Conservation (phyloP, 2,113 vertebrate species). For the Ursus arctos region DNA sequence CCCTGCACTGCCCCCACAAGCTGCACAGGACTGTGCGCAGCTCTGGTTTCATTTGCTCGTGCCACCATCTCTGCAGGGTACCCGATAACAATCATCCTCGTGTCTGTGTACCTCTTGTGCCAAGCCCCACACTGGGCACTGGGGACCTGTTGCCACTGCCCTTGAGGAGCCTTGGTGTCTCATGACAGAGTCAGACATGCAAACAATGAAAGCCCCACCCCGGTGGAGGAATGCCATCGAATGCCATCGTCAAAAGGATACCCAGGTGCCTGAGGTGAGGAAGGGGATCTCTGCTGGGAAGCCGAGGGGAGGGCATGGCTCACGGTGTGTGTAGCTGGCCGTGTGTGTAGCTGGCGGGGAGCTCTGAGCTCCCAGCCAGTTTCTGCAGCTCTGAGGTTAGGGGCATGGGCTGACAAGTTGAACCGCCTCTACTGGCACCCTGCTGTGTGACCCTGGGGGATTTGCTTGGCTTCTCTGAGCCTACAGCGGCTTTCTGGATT, state of each 20-base stretch:
- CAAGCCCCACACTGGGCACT: not conserved
- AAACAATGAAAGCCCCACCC: not conserved
- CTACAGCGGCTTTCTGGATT: not conserved
- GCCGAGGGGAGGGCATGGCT: accelerated
- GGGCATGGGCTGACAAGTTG: not conserved
- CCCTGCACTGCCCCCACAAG: not conserved
- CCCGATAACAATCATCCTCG: not conserved
- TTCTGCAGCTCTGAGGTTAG: not conserved
- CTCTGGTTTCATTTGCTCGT: not conserved
- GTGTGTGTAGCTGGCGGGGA: not conserved
- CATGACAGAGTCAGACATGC: not conserved
- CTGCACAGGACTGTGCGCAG: not conserved
- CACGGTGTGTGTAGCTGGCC: not conserved
- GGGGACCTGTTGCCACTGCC: not conserved
- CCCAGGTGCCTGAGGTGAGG: not conserved
- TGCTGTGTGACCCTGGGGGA: not conserved
- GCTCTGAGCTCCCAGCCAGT: conserved; percentile 22
- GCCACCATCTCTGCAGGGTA: not conserved
- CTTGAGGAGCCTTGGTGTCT: not conserved
- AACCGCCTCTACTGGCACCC: not conserved
- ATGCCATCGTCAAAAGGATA: not conserved
- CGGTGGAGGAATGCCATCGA: not conserved
- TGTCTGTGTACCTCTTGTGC: not conserved
- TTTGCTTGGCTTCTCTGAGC: conserved; percentile 44
- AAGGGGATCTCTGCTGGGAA: not conserved